Evolutionary conservation across 2,888 invertebrate species (phyloP).

Genomic region (Heliconius aoede): DNA sequence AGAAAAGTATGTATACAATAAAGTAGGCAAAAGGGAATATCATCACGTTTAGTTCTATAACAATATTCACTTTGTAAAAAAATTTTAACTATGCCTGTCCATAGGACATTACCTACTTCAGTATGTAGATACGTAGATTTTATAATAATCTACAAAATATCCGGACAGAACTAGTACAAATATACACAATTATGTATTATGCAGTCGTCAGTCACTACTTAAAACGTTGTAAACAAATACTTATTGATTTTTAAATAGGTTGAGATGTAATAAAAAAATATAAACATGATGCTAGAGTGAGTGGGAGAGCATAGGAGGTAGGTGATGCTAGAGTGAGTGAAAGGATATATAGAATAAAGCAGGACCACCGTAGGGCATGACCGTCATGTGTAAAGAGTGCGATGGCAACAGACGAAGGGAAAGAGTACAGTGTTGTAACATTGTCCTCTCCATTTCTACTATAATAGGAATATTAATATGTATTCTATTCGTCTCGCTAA

Average conservation of each 20-base stretch:
- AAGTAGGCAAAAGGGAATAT: not conserved
- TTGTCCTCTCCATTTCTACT: not conserved
- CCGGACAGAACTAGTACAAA: not conserved
- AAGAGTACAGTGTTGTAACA: not conserved
- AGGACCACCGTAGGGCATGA: too few species aligned
- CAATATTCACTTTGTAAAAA: not conserved
- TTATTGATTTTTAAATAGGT: not conserved
- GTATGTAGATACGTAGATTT: not conserved
- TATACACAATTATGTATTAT: not conserved
- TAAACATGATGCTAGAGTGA: not conserved
- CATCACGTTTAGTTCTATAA: not conserved
- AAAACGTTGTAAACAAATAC: not conserved
- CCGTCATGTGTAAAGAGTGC: not conserved
- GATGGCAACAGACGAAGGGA: not conserved
- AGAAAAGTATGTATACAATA: not conserved
- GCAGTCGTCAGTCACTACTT: not conserved
- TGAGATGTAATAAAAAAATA: not conserved
- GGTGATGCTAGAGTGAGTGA: not conserved
- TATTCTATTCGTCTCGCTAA: not conserved
- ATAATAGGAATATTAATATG: not conserved
- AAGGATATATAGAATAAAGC: not conserved
- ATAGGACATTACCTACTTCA: not conserved
- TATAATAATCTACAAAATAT: not conserved
- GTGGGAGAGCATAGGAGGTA: not conserved
- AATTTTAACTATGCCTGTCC: not conserved